Percentiles rank a stretch among this genome's conserved stretches.
These are phyloP conservation scores for Chalcosyrphus nemorum DNA, from an alignment of 2,888 invertebrate species.

Conservation along the genomic window DNA sequence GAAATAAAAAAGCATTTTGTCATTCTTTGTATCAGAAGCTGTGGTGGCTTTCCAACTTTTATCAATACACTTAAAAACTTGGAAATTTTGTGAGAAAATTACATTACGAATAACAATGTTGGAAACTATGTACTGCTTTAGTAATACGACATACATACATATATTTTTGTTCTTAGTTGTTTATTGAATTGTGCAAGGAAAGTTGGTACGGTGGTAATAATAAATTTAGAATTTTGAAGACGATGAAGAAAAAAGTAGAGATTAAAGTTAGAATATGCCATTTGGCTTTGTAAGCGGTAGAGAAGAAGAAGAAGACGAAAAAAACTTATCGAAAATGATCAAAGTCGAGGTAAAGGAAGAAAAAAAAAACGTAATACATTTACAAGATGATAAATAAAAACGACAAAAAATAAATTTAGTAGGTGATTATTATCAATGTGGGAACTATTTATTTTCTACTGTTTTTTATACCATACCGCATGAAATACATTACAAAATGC, in stretches of 20 bases:
- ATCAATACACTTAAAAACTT: background rate
- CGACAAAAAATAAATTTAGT: constrained; percentile 39
- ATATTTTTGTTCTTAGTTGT: constrained; percentile 3
- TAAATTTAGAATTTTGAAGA: background rate
- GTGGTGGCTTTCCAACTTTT: constrained; percentile 10
- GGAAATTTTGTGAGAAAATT: background rate
- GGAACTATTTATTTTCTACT: constrained; percentile 72
- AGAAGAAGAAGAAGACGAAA: constrained; percentile 1
- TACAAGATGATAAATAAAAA: constrained; percentile 23
- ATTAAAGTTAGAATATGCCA: constrained; percentile 14
- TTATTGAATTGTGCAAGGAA: constrained; percentile 15
- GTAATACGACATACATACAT: background rate
- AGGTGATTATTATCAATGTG: constrained; percentile 63
- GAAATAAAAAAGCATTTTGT: background rate
- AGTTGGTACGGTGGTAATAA: background rate
- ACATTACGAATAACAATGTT: background rate
- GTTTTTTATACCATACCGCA: constrained; percentile 71
- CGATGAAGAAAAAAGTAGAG: background rate
- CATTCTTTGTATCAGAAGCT: constrained; percentile 31
- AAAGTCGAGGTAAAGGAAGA: constrained; percentile 12
- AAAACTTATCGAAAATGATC: constrained; percentile 23
- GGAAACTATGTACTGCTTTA: constrained; percentile 24
- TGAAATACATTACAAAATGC: constrained; percentile 65
- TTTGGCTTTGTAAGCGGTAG: constrained; percentile 13
- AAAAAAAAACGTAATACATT: too few species aligned